Base-by-base conservation (phyloP, 2,797 vertebrate species). In the Lacerta viridis region DNA sequence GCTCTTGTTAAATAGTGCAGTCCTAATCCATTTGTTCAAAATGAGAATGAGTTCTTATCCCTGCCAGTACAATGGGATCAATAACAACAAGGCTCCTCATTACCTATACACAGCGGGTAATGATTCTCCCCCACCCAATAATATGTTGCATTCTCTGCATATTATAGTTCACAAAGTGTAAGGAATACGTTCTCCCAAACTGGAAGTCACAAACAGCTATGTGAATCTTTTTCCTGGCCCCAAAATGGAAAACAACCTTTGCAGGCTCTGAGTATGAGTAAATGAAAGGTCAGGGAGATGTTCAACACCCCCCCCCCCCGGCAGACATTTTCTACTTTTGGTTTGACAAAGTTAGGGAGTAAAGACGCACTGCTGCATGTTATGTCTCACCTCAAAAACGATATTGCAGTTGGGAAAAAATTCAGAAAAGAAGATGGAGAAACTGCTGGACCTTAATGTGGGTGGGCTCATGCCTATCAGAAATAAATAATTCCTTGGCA, bases 91-190 rank as follows among this genome's bases (percentile, higher is more conserved):
- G 33, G 39, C n/a, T 17, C 29, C 17, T 64, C 18, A 72, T 3
- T 68, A 55, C 66, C 61, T 71, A 64, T 41, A 85, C 46, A 29
- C 69, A 64, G 20, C 61, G 74, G 68, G 10, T 75, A 88, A 68
- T 83, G 41, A 83, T 92, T 0, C 0, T 36, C 86, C 88, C 78
- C 41, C 50, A 0, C 50, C 50, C 50, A 55, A 8, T 1, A 33
- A 39, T 33, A 85, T 91, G 89, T 80, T 86, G 80, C 43, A 74
- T 55, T 55, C 76, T 76, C 27, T 82, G 59, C 85, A 89, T 84
- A 1, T 3, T 90, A 72, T 13, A 71, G 46, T 80, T 86, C 10
- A 27, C 74, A 61, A 13, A 89, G 46, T 68, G 59, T 80, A 69
- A 41, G 74, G 88, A 91, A 88, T 83, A 78, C 13, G 3, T 76